Base-by-base conservation (phyloP, 2,888 invertebrate species). In the Psococerastis gibbosa region DNA sequence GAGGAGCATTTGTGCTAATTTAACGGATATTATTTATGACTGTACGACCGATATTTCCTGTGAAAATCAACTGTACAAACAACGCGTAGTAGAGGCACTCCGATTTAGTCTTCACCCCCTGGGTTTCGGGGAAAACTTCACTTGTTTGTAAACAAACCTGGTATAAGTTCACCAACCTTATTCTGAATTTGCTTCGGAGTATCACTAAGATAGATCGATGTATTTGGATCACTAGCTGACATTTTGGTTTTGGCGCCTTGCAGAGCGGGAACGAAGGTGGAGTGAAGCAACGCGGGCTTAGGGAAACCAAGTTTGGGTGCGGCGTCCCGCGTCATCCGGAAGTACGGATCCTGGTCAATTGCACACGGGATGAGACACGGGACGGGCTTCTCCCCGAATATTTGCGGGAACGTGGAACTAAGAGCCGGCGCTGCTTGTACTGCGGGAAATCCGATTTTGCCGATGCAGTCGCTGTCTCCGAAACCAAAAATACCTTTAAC, bases 341-440 rank as follows among this genome's bases (percentile, higher is more conserved):
- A 99, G 64, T 97, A 99, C 0, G 98, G 98, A 66, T 99, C 98
- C 71, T 98, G 98, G 68, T 99, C 98, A 51, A 98, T 98, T 6
- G 94, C 98, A 64, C 98, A 98, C 0, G 98, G 98, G 49, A 98
- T 92, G 2, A 92, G 68, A 55, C 82, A 82, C 3, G 75, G 78
- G 38, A 91, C 68, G 47, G 66, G 66, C 52, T 78, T 73, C 54
- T 79, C 78, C 1, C 74, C 78, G 60, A 97, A 97, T 56, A 95
- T 87, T 48, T 80, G 76, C 0, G 95, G 95, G 61, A 92, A 91
- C 8, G 84, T 78, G 2, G 80, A 78, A 0, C 85, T 84, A 52
- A 97, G 72, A 1, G 88, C 82, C 0, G 98, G 97, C 0, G 94
- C 88, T 0, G 97, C 97, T 64, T 98, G 94, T 27, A 89, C 80